Evolutionary conservation across 2,113 vertebrate genomes (phyloP), one percentile per base, ranked within the genome.

Genomic region (Oncorhynchus nerka): DNA sequence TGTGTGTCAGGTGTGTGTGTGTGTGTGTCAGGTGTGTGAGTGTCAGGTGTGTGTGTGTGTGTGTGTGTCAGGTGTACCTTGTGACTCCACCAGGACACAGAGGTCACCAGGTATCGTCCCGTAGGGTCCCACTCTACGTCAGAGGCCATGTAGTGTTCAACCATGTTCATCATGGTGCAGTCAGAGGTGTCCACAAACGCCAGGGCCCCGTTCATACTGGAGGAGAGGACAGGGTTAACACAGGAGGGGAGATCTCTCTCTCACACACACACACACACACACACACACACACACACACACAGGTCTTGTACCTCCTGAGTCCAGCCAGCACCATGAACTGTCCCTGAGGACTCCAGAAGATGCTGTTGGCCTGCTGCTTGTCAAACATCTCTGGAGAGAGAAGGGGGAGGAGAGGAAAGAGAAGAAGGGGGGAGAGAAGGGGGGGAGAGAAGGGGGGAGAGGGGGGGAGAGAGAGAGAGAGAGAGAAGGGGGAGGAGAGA

Each of bases 61-160:
- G 30, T 32, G 30, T 30, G 30, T 30, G 30, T 30, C 5, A 4
- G n/a, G 68, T 2, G 16, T 32, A 93, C 98, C 96, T 99, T 99
- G 87, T 99, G 97, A 88, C 97, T 99, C 98, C 97, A 99, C 97
- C 97, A 99, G 24, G 97, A 99, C 74, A 99, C 97, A 0, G 98
- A 99, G 39, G 98, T 99, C 76, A 99, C 94, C 0, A 99, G 92
- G 0, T 95, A 99, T 86, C 98, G 94, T 39, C 98, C 98, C 0
- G 98, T 99, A 0, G 98, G 97, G 79, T 99, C 97, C 98, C 98
- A 99, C 72, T 99, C 97, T 7, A 99, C 97, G 0, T 99, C 97
- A 0, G 97, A 99, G 34, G 98, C 98, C 87, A 97, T 99, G 87
- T 99, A 99, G 84, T 99, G 97, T 78, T 99, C 98, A 0, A 96